Base-by-base conservation (phyloP, 2,113 vertebrate genomes). In the Thomomys bottae region DNA sequence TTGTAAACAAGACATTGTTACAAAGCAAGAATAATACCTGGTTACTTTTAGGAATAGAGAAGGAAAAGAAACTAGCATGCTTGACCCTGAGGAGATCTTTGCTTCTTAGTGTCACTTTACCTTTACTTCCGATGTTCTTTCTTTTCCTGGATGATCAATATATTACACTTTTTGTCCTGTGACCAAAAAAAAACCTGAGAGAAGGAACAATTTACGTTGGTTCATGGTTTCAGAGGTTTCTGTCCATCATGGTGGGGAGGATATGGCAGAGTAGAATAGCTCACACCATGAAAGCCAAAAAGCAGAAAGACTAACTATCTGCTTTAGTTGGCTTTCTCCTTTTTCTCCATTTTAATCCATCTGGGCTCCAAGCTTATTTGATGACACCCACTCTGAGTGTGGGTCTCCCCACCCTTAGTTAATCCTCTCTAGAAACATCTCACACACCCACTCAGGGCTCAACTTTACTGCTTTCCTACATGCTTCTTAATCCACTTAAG, bases 131-230 rank as follows among this genome's bases (percentile, higher is more conserved):
- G 57, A 73, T 64, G 30, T 23, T 78, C 36, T 80, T 76, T 81
- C 68, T 88, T 75, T 70, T 84, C 34, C 79, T 70, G 76, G 76
- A 77, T 54, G 24, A 83, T 76, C 75, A 82, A n/a, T 68, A 23
- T 28, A 67, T 6, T 23, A 18, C 7, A 83, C 11, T 34, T 66
- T 82, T 45, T 32, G n/a, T 49, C 24, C 14, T 34, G 21, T 68
- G 67, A 54, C n/a, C 68, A 54, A 68, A 54, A 15, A 49, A 45
- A 45, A 45, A 45, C 34, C 32, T 54, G n/a, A 68, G 34, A 67
- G 32, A 14, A 68, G 42, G 30, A 9, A n/a, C 66, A 32, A 15
- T 23, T 45, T 66, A 30, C 45, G 38, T 45, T 14, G 63, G 40
- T 7, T 67, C 68, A 45, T 42, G 67, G 64, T n/a, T 83, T 83